Evolutionary conservation across 2,797 vertebrate species (phyloP).

Genomic region (Morelia viridis): DNA sequence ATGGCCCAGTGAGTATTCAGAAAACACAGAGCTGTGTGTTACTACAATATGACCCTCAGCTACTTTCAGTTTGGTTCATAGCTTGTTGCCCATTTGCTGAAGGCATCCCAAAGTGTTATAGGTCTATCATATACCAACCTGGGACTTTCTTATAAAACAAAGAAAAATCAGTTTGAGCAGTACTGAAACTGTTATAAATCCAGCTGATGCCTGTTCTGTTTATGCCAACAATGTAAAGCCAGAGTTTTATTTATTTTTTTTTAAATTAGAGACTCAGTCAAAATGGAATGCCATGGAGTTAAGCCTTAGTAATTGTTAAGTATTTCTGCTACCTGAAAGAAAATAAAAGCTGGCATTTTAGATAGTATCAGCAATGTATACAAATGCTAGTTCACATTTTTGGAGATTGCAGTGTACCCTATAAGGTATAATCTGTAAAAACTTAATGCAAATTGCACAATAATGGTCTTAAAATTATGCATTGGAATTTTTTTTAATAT

Average conservation of each 20-base stretch:
- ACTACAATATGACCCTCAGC: neutral
- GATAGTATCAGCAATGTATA: neutral
- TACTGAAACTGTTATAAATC: conserved; percentile 14
- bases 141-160: conserved; percentile 1
- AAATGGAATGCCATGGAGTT: neutral
- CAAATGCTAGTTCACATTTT: neutral
- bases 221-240: neutral
- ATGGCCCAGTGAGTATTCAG: neutral
- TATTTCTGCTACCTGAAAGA: neutral
- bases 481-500: neutral
- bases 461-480: neutral
- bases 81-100: neutral
- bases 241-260: neutral
- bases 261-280: neutral
- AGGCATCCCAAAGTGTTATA: neutral
- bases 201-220: neutral
- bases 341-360: neutral
- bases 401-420: neutral
- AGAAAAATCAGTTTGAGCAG: neutral
- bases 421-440: neutral
- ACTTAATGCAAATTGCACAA: neutral
- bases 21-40: neutral
- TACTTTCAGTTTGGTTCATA: neutral
- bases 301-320: neutral
- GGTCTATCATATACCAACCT: conserved; percentile 10